A percentile compares a stretch with the other conserved stretches of the same genome.
These are phyloP conservation scores for Amphipoea lucens DNA, from an alignment of 2,888 invertebrate species.

Conservation along the genomic window DNA sequence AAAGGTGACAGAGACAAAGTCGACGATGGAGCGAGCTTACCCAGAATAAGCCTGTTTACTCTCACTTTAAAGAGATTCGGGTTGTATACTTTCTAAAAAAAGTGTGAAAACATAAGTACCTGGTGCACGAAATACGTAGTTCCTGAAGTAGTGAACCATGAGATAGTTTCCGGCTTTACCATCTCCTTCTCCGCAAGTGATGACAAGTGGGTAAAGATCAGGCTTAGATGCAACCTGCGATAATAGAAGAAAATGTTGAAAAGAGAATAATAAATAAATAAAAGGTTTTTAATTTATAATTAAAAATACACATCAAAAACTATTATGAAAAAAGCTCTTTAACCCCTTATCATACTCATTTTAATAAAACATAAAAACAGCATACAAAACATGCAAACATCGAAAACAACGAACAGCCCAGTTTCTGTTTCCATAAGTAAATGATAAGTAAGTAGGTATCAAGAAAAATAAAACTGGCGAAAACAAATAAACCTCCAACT, in stretches of 20 bases:
- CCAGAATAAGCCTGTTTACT: too few relatives aligned
- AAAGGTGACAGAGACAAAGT: too few relatives aligned
- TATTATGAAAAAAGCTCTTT: conserved; percentile 58
- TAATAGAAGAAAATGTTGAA: background rate
- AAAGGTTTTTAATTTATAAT: too few relatives aligned
- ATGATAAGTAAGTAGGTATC: conserved; percentile 1
- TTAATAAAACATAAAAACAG: background rate
- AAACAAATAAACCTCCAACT: conserved; percentile 69
- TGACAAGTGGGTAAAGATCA: conserved; percentile 95
- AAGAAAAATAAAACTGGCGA: conserved; percentile 65
- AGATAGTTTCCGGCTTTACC: conserved; percentile 93
- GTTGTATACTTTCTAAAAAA: background rate
- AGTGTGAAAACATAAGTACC: conserved; percentile 78
- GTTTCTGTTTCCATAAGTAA: background rate
- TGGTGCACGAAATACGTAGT: conserved; percentile 93
- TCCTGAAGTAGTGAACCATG: conserved; percentile 94
- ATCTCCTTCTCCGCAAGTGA: conserved; percentile 93
- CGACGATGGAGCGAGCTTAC: too few relatives aligned
- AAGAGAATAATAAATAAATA: background rate
- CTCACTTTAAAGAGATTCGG: too few relatives aligned
- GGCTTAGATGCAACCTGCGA: conserved; percentile 96
- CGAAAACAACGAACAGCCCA: conserved; percentile 18
- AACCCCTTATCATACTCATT: conserved; percentile 20
- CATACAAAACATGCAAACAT: conserved; percentile 36
- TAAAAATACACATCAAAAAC: background rate